Evolutionary conservation across 2,113 vertebrate genomes (phyloP).

Genomic region (Polypterus bichir): DNA sequence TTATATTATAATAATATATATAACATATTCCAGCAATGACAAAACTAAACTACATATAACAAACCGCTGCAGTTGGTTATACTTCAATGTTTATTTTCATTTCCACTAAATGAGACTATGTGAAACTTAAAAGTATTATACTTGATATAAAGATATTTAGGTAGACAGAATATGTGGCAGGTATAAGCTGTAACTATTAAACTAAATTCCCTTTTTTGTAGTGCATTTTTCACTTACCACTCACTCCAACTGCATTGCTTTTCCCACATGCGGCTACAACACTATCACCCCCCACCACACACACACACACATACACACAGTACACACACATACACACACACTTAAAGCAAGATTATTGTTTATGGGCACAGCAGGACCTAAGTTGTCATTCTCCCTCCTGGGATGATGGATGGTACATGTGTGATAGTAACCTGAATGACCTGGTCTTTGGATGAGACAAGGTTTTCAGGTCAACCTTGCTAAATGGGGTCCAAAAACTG

Average conservation of each 20-base stretch:
- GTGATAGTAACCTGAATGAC: slow-evolving; percentile 55
- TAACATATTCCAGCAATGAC: too few species aligned
- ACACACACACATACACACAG: slow-evolving; percentile 3
- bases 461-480: slow-evolving; percentile 60
- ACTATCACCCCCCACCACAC: slow-evolving; percentile 19
- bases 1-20: slow-evolving; percentile 2
- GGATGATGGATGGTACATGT: slow-evolving; percentile 56
- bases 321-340: neutral
- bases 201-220: too few species aligned
- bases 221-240: too few species aligned
- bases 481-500: slow-evolving; percentile 58
- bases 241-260: neutral
- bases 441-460: slow-evolving; percentile 60
- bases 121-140: too few species aligned
- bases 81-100: too few species aligned
- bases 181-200: too few species aligned
- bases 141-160: too few species aligned
- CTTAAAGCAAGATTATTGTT: slow-evolving; percentile 27
- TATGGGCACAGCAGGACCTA: slow-evolving; percentile 35
- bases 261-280: neutral
- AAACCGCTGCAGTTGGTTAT: too few species aligned
- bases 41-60: too few species aligned
- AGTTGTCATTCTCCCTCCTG: slow-evolving; percentile 49
- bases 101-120: too few species aligned
- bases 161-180: too few species aligned